Evolutionary conservation across 2,797 vertebrate species (phyloP).

Genomic region (Yasuhikotakia modesta): DNA sequence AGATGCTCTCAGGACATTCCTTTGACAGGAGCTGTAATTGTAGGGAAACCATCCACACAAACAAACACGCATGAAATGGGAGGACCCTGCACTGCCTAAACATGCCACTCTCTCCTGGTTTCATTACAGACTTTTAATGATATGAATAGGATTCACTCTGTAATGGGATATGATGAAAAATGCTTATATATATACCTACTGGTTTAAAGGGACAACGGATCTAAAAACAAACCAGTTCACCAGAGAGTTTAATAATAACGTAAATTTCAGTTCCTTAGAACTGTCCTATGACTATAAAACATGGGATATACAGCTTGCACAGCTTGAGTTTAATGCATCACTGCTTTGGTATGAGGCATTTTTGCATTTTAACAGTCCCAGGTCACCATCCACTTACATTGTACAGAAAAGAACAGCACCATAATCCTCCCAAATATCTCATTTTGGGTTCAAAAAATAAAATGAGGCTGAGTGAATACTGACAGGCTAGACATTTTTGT

Average conservation of each 20-base stretch:
- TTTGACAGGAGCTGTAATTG: slow-evolving; percentile 24
- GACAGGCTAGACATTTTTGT: too few relatives aligned
- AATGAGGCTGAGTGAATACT: too few relatives aligned
- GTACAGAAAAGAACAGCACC: background rate
- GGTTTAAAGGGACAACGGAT: background rate
- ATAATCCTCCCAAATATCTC: background rate
- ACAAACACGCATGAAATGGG: background rate
- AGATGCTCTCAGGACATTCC: background rate
- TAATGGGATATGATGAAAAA: background rate
- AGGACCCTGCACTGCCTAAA: slow-evolving; percentile 5
- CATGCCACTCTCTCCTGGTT: background rate
- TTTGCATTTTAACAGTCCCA: too few relatives aligned
- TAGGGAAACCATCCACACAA: background rate
- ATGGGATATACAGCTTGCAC: too few relatives aligned
- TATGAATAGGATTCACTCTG: background rate
- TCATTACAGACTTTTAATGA: background rate
- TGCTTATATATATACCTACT: background rate
- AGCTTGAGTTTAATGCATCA: too few relatives aligned
- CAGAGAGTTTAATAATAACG: background rate
- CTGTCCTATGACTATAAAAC: too few relatives aligned
- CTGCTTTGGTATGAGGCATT: too few relatives aligned
- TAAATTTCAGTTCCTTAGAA: too few relatives aligned
- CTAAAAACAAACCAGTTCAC: background rate
- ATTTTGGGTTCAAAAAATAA: background rate
- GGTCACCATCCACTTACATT: too few relatives aligned